These are phyloP conservation scores for Ophioninae sp. DNA, from an alignment of 2,888 invertebrate species.

Conservation along the genomic window DNA sequence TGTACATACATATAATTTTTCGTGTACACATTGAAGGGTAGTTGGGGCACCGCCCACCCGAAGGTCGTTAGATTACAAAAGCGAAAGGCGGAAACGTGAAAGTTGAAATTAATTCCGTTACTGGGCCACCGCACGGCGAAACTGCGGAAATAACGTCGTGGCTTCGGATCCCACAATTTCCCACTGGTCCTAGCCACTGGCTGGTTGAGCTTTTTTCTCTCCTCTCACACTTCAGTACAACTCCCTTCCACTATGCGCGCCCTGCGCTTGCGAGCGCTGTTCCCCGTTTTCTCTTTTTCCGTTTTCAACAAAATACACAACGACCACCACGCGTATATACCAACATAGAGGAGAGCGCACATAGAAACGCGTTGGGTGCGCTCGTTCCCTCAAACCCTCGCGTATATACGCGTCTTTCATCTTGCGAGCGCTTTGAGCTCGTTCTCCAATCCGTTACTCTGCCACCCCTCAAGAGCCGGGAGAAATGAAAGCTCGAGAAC, in stretches of 20 bases:
- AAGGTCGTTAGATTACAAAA: constrained; percentile 62
- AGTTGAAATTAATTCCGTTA: constrained; percentile 66
- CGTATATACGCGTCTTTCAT: neutral
- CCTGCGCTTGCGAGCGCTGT: neutral
- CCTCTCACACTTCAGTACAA: constrained; percentile 8
- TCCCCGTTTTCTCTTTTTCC: constrained; percentile 45
- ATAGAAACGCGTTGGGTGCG: neutral
- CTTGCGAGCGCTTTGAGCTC: constrained; percentile 42
- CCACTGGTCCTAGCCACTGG: constrained; percentile 43
- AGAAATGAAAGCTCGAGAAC: constrained; percentile 32
- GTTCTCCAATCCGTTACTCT: constrained; percentile 46
- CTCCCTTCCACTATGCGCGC: constrained; percentile 2
- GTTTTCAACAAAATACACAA: constrained; percentile 45
- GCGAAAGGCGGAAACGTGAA: constrained; percentile 62
- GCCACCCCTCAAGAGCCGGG: constrained; percentile 6
- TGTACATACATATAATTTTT: constrained; percentile 24
- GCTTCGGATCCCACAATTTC: constrained; percentile 61
- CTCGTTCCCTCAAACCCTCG: constrained; percentile 17
- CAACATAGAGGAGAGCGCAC: neutral
- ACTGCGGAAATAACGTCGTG: constrained; percentile 62
- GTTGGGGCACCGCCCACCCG: constrained; percentile 37
- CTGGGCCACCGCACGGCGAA: constrained; percentile 59
- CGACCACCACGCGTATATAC: neutral
- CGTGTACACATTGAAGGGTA: constrained; percentile 32
- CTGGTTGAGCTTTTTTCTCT: constrained; percentile 48